Evolutionary conservation across 2,888 invertebrate genomes (phyloP).

Genomic region (Colletes collaris): DNA sequence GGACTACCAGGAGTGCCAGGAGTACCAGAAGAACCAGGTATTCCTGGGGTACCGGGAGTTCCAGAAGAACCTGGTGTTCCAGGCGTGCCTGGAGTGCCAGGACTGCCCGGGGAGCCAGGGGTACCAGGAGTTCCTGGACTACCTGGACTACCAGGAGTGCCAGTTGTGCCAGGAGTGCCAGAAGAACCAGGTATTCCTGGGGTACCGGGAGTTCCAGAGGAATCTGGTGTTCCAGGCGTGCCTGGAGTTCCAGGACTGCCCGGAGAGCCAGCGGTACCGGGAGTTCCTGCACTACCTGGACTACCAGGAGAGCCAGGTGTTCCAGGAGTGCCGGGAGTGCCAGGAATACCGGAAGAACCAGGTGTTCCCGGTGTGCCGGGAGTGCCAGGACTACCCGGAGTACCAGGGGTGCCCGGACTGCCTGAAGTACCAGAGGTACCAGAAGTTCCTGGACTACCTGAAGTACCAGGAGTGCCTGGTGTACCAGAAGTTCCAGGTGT

Average conservation of each 20-base stretch:
- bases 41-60: slow-evolving; percentile 26
- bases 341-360: slow-evolving; percentile 45
- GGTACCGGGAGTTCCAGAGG: slow-evolving; percentile 46
- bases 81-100: slow-evolving; percentile 54
- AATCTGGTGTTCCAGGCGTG: slow-evolving; percentile 52
- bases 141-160: slow-evolving; percentile 51
- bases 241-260: slow-evolving; percentile 50
- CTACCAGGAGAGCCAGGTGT: slow-evolving; percentile 58
- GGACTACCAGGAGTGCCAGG: slow-evolving; percentile 40
- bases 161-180: slow-evolving; percentile 57
- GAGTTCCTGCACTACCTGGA: slow-evolving; percentile 47
- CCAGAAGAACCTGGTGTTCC: slow-evolving; percentile 49
- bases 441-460: slow-evolving; percentile 52
- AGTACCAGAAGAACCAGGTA: slow-evolving; percentile 38
- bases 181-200: slow-evolving; percentile 59
- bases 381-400: slow-evolving; percentile 7
- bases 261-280: slow-evolving; percentile 49
- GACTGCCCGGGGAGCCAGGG: slow-evolving; percentile 49
- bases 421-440: slow-evolving; percentile 41
- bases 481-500: slow-evolving; percentile 51
- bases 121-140: slow-evolving; percentile 60
- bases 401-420: neutral
- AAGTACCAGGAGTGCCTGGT: slow-evolving; percentile 55
- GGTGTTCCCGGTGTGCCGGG: slow-evolving; percentile 39
- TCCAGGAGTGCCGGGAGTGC: slow-evolving; percentile 47